Evolutionary conservation across 2,888 invertebrate species (phyloP), one percentile per base, ranked within the genome.

Genomic region (Sphaerophoria taeniata): DNA sequence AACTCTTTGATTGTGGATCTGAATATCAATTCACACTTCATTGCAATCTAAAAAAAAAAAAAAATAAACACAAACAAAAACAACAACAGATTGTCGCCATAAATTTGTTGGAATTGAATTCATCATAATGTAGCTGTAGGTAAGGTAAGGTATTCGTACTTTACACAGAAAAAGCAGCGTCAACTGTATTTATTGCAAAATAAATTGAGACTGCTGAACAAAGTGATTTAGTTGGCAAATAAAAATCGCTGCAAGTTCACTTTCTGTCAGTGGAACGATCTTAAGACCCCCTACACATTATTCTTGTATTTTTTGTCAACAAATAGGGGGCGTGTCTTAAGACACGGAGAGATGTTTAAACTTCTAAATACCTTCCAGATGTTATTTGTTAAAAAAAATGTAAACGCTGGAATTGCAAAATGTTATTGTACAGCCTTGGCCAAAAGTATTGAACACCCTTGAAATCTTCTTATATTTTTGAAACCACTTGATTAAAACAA

Each of bases 1-100:
- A 34, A 70, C 69, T 73, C 60, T 69, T 63, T 73, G 51, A 34
- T n/a, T 49, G 3, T 65, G 43, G 63, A 33, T 55, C n/a, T 75
- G 56, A 45, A 70, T 70, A 63, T 71, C 43, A 80, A 63, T 79
- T 65, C 53, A 53, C 51, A 73, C 47, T 79, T 69, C 39, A 33
- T 11, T 43, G 60, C 53, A 69, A 69, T 61, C 69, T 47, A 34
- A 47, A 36, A n/a, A 58, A 39, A 58, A 39, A 73, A 16, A 73
- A 73, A 9, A 47, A 47, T 14, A 33, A 73, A 33, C 39, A 61
- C 6, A 63, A 55, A n/a, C 7, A 4, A 34, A 61, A 60, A 31
- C 6, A 58, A 70, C 45, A 61, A 36, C 51, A 65, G 55, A 71
- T 33, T 79, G 73, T 79, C 60, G 73, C 65, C 51, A 67, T 60